A percentile compares a stretch with the other conserved stretches of the same genome.
These are phyloP conservation scores for Anthophora plumipes DNA, from an alignment of 2,888 invertebrate genomes.

Conservation along the genomic window DNA sequence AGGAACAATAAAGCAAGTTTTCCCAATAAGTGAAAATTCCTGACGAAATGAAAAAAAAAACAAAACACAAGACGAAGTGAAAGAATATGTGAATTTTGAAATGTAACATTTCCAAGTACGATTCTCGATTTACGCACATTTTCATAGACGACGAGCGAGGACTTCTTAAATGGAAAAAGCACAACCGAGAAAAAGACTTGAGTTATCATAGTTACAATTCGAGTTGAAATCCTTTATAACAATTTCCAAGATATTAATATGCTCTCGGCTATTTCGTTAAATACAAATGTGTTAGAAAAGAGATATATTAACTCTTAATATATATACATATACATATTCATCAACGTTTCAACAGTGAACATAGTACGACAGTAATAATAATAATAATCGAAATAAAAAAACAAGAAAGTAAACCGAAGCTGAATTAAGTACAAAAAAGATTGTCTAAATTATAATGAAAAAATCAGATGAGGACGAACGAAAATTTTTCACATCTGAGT, in stretches of 20 bases:
- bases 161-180: slow-evolving; percentile 29
- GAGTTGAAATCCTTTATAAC: slow-evolving; percentile 33
- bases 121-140: slow-evolving; percentile 40
- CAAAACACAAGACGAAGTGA: slow-evolving; percentile 38
- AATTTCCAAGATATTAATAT: slow-evolving; percentile 11
- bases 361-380: slow-evolving; percentile 34
- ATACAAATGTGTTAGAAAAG: slow-evolving; percentile 77
- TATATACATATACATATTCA: slow-evolving; percentile 39
- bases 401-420: slow-evolving; percentile 53
- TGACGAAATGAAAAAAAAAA: no score
- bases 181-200: slow-evolving; percentile 47
- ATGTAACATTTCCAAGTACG: slow-evolving; percentile 28
- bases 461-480: slow-evolving; percentile 59
- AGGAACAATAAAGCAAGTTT: slow-evolving; percentile 25
- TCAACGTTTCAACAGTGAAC: slow-evolving; percentile 28
- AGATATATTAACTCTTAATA: slow-evolving; percentile 76
- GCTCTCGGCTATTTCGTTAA: slow-evolving; percentile 37
- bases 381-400: slow-evolving; percentile 52
- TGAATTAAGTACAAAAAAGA: slow-evolving; percentile 54
- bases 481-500: slow-evolving; percentile 46
- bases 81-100: slow-evolving; percentile 13
- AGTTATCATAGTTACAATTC: slow-evolving; percentile 47
- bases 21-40: slow-evolving; percentile 7
- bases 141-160: slow-evolving; percentile 28
- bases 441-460: slow-evolving; percentile 53